Evolutionary conservation across 2,888 invertebrate species (phyloP), one percentile per base, ranked within the genome.

Genomic region (Osmoderma eremita): DNA sequence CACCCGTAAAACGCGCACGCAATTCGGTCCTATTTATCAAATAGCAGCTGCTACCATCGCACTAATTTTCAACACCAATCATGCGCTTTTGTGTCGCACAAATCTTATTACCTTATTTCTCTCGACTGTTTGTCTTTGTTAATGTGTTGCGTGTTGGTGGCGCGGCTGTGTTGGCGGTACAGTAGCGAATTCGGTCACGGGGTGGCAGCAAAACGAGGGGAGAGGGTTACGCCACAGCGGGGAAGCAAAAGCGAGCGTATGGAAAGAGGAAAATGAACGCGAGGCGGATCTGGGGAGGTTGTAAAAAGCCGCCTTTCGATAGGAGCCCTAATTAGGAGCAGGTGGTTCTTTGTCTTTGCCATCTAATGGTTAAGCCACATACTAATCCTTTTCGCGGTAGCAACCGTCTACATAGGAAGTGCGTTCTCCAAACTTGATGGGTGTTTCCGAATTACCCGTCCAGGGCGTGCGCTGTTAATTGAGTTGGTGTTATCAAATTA

Each of bases 41-140:
- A 61, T 61, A 45, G 30, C 58, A 61, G 42, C 58, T 61, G 58
- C 58, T 61, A 61, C 58, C 45, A 61, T 45, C 42, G 58, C 58
- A 61, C 58, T 61, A 61, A 61, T 61, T 61, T 61, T 61, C 58
- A 61, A 45, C 58, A 61, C 58, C 58, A 61, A 61, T 61, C 58
- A 61, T 61, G 58, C 58, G 58, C 45, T 61, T 61, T 61, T 61
- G 45, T 61, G 58, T 45, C 58, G 36, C 58, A 61, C 58, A 61
- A 61, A 61, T 61, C 58, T 61, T 61, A 61, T 61, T 61, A 61
- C 58, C 58, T 61, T 61, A 61, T 61, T 61, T 61, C 58, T 61
- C 58, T 45, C 58, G 45, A 45, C 30, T 61, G 58, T 61, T 61
- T 61, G 45, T 61, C 58, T 61, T 61, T 61, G 58, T 61, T 61